These are phyloP conservation scores for Solen grandis DNA, from an alignment of 1,140 invertebrate species.

Conservation along the genomic window DNA sequence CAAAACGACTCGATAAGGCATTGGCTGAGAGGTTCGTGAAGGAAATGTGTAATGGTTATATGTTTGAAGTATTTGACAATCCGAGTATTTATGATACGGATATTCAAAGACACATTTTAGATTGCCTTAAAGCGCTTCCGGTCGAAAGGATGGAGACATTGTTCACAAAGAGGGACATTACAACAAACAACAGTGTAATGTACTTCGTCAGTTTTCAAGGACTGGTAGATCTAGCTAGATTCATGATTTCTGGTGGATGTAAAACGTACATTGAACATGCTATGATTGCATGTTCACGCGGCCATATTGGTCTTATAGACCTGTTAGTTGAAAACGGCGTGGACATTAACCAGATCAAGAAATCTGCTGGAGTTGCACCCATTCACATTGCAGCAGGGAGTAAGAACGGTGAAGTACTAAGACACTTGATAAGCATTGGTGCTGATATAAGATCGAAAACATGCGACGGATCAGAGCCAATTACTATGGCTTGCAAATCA, in stretches of 20 bases:
- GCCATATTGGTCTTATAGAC: background rate
- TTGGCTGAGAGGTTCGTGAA: slow-evolving; percentile 34
- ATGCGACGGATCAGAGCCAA: background rate
- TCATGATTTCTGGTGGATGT: background rate
- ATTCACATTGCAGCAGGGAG: background rate
- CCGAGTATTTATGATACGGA: slow-evolving; percentile 28
- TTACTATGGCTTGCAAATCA: slow-evolving; percentile 22
- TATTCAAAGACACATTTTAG: slow-evolving; percentile 2
- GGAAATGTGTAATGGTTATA: slow-evolving; percentile 30
- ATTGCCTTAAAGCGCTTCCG: background rate
- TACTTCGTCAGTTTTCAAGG: background rate
- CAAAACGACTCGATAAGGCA: background rate
- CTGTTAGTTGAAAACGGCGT: background rate
- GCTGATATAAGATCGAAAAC: background rate
- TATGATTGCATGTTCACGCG: background rate
- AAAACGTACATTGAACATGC: background rate
- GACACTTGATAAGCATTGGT: background rate
- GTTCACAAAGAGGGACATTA: background rate
- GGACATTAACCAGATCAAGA: background rate
- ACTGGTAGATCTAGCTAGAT: background rate
- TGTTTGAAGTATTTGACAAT: slow-evolving; percentile 34
- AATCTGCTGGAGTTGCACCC: background rate
- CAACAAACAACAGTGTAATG: no score
- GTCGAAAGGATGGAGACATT: background rate
- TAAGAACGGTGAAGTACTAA: background rate